Evolutionary conservation across 2,113 vertebrate species (phyloP).

Genomic region (Tychaedon coryphoeus): DNA sequence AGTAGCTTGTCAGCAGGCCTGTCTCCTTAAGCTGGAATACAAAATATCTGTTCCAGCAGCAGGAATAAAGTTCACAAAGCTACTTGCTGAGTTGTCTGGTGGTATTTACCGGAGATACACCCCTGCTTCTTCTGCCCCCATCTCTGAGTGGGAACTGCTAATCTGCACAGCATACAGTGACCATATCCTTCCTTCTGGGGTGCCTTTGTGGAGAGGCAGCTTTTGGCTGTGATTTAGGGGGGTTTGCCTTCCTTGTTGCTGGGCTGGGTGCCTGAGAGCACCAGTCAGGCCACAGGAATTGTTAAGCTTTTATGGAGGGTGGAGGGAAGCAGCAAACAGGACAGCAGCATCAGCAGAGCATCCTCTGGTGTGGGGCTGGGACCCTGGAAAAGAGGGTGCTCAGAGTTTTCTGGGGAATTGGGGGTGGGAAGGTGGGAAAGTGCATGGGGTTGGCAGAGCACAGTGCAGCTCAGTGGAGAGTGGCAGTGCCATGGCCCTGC

Average conservation of each 20-base stretch:
- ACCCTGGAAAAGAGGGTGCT: background rate
- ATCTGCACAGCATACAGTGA: rapidly evolving
- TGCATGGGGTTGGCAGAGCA: background rate
- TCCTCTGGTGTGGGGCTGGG: background rate
- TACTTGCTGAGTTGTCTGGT: background rate
- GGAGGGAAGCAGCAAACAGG: background rate
- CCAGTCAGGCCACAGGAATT: background rate
- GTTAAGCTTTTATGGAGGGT: background rate
- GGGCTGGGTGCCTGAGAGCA: background rate
- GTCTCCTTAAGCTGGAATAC: background rate
- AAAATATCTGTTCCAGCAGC: background rate
- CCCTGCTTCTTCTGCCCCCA: background rate
- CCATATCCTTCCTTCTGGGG: rapidly evolving
- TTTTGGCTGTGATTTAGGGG: background rate
- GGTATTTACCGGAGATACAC: background rate
- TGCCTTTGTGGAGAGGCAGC: background rate
- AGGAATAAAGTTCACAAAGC: background rate
- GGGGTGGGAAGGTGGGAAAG: no score
- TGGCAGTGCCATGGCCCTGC: rapidly evolving
- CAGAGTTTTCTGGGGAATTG: background rate
- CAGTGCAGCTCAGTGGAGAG: rapidly evolving
- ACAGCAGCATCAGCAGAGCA: background rate
- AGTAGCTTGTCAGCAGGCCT: background rate
- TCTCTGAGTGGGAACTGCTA: background rate
- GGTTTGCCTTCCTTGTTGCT: background rate